Evolutionary conservation across 2,888 invertebrate species (phyloP).

Genomic region (Cosmorhoe ocellata): DNA sequence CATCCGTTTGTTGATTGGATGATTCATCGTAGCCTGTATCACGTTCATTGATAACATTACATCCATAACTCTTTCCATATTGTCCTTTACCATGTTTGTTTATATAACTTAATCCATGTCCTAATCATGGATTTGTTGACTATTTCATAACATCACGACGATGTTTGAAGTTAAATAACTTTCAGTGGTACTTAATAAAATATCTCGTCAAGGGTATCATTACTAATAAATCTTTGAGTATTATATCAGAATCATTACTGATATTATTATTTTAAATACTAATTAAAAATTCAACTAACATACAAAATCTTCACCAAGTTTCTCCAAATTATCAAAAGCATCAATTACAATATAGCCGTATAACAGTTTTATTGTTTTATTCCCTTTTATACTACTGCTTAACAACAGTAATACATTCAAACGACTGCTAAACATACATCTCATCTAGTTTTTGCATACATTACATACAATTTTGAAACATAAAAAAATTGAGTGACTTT

Average conservation of each 20-base stretch:
- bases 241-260: no score
- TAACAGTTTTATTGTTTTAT: conserved; percentile 14
- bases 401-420: conserved; percentile 11
- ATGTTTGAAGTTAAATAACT: no score
- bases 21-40: conserved; percentile 4
- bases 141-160: no score
- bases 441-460: conserved; percentile 4
- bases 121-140: no score
- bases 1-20: conserved; percentile 8
- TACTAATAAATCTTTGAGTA: no score
- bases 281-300: neutral
- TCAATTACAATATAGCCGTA: conserved; percentile 6
- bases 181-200: no score
- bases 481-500: neutral
- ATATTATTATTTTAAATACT: no score
- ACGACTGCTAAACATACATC: conserved; percentile 16
- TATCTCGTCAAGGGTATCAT: no score
- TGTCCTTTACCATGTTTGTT: no score
- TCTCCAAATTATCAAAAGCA: conserved; percentile 11
- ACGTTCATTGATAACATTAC: conserved; percentile 4
- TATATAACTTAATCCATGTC: no score
- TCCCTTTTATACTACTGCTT: conserved; percentile 9
- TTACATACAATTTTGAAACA: neutral
- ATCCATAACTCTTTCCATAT: no score
- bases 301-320: neutral